Conservation (phyloP, 2,888 invertebrate genomes). For the Hedychridium roseum region DNA sequence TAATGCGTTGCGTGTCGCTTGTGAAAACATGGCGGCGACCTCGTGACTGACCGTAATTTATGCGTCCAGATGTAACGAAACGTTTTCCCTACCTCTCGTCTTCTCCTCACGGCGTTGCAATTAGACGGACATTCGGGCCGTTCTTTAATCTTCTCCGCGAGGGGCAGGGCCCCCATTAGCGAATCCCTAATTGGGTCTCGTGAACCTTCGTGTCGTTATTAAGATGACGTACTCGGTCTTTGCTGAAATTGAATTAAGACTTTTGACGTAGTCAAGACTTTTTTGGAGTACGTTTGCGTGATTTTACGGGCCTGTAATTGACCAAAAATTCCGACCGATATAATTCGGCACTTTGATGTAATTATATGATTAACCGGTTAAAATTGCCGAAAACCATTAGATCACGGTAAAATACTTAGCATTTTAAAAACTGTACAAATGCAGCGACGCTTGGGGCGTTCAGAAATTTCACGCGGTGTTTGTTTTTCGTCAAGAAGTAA, state of each 20-base stretch:
- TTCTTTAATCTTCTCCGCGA: slow-evolving; percentile 7
- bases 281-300: slow-evolving; percentile 14
- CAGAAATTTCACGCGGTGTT: too few relatives aligned
- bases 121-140: slow-evolving; percentile 8
- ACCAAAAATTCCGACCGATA: slow-evolving; percentile 19
- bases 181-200: slow-evolving; percentile 16
- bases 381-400: too few relatives aligned
- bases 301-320: slow-evolving; percentile 12
- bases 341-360: too few relatives aligned
- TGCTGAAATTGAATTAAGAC: slow-evolving; percentile 21
- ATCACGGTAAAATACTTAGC: too few relatives aligned
- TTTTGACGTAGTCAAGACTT: slow-evolving; percentile 7
- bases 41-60: slow-evolving; percentile 2
- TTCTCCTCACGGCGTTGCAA: slow-evolving; percentile 1
- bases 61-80: too few relatives aligned
- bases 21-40: not conserved
- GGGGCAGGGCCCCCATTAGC: slow-evolving; percentile 10
- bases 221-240: slow-evolving; percentile 14
- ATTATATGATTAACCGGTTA: too few relatives aligned
- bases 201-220: slow-evolving; percentile 20
- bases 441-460: too few relatives aligned
- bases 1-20: too few relatives aligned
- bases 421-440: too few relatives aligned
- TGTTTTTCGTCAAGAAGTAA: too few relatives aligned
- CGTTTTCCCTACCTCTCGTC: not conserved